Conservation (phyloP, 2,888 invertebrate genomes). For the Cryptocephalus moraei region DNA sequence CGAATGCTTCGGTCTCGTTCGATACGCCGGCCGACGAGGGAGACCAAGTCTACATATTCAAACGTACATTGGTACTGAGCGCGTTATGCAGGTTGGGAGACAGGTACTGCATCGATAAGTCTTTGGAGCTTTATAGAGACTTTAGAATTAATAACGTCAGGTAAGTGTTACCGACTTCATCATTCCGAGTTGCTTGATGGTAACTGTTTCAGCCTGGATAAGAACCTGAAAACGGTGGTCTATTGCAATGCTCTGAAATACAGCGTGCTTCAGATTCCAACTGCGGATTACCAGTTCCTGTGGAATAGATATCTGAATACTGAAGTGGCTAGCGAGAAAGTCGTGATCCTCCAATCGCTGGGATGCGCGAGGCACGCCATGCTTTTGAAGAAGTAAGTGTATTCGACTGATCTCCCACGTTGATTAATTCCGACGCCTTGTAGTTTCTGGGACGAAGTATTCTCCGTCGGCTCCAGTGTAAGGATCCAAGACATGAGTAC, state of each 20-base stretch:
- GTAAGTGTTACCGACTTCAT: too few relatives aligned
- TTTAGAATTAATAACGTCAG: too few relatives aligned
- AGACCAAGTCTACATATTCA: not conserved
- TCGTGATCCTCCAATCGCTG: conserved; percentile 52
- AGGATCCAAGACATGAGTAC: conserved; percentile 38
- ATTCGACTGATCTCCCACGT: too few relatives aligned
- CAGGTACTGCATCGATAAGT: not conserved
- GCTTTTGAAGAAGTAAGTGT: conserved; percentile 44
- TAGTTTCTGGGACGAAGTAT: conserved; percentile 21
- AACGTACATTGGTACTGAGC: conserved; percentile 9
- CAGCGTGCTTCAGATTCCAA: conserved; percentile 39
- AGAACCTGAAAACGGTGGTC: conserved; percentile 57
- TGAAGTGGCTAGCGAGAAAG: conserved; percentile 58
- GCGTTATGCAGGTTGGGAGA: conserved; percentile 25
- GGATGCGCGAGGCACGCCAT: conserved; percentile 52
- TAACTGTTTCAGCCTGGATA: conserved; percentile 38
- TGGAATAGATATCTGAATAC: conserved; percentile 43
- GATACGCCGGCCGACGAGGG: too few relatives aligned
- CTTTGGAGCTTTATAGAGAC: too few relatives aligned
- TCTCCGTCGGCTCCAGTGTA: conserved; percentile 28
- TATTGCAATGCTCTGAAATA: conserved; percentile 64
- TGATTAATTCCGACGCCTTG: too few relatives aligned
- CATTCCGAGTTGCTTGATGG: too few relatives aligned
- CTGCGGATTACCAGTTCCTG: conserved; percentile 52
- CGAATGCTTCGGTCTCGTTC: too few relatives aligned